These are phyloP conservation scores for Pangasius djambal DNA, from an alignment of 2,797 vertebrate genomes.

Conservation along the genomic window DNA sequence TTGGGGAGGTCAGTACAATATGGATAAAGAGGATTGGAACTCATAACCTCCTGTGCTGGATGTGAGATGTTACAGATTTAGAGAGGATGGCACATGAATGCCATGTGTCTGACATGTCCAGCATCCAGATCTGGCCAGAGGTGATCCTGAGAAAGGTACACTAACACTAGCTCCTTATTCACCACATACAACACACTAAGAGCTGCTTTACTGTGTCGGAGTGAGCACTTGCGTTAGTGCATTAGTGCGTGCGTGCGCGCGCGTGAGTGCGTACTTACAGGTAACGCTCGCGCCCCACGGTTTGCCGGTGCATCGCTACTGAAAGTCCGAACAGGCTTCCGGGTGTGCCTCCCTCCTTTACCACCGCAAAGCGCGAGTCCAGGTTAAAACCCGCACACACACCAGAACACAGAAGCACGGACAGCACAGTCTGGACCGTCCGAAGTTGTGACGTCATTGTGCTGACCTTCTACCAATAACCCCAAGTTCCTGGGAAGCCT, in stretches of 20 bases:
- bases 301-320: slow-evolving; percentile 79
- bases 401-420: neutral
- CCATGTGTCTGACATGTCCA: neutral
- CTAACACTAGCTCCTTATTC: neutral
- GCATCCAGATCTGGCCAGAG: neutral
- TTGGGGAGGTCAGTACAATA: neutral
- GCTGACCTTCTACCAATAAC: neutral
- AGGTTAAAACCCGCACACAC: slow-evolving; percentile 72
- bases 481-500: neutral
- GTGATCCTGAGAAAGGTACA: neutral
- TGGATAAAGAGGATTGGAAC: neutral
- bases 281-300: slow-evolving; percentile 63
- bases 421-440: neutral
- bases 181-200: no score
- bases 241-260: neutral
- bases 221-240: neutral
- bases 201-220: neutral
- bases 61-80: neutral
- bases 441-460: slow-evolving; percentile 24
- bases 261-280: slow-evolving; percentile 72
- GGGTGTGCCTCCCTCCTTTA: slow-evolving; percentile 73
- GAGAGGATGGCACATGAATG: neutral
- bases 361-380: slow-evolving; percentile 75
- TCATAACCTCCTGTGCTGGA: neutral
- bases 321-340: slow-evolving; percentile 80